These are phyloP conservation scores for Burhinus bistriatus DNA, from an alignment of 2,113 vertebrate genomes.

Conservation along the genomic window DNA sequence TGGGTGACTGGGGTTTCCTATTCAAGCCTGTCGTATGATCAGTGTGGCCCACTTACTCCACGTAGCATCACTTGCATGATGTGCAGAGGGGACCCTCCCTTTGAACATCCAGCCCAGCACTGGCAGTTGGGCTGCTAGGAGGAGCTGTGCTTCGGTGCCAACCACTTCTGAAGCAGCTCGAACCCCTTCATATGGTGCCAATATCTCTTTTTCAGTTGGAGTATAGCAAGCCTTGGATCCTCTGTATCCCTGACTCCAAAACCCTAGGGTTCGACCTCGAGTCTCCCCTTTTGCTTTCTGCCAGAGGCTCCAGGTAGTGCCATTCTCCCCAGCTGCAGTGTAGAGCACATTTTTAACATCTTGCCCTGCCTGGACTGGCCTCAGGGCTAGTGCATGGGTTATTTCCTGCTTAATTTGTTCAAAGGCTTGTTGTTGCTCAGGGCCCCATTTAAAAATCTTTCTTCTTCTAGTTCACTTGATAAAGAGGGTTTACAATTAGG, in stretches of 20 bases:
- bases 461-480: not conserved
- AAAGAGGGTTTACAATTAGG: not conserved
- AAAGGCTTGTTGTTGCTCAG: no score
- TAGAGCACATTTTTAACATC: not conserved
- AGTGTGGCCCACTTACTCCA: not conserved
- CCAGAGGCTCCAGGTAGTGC: not conserved
- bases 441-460: not conserved
- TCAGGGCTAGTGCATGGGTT: not conserved
- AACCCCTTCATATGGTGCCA: not conserved
- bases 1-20: not conserved
- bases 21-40: not conserved
- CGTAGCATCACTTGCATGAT: not conserved
- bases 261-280: no score
- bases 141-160: not conserved
- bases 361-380: not conserved
- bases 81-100: not conserved
- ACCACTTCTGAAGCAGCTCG: no score
- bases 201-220: not conserved
- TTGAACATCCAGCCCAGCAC: not conserved
- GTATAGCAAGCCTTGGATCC: not conserved
- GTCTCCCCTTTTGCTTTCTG: no score
- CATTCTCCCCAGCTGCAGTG: not conserved
- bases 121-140: not conserved
- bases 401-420: not conserved
- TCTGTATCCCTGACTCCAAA: not conserved